A percentile compares a stretch with the other conserved stretches of the same genome.
Evolutionary conservation across 2,797 vertebrate species (phyloP).

Genomic region (Salmo trutta): DNA sequence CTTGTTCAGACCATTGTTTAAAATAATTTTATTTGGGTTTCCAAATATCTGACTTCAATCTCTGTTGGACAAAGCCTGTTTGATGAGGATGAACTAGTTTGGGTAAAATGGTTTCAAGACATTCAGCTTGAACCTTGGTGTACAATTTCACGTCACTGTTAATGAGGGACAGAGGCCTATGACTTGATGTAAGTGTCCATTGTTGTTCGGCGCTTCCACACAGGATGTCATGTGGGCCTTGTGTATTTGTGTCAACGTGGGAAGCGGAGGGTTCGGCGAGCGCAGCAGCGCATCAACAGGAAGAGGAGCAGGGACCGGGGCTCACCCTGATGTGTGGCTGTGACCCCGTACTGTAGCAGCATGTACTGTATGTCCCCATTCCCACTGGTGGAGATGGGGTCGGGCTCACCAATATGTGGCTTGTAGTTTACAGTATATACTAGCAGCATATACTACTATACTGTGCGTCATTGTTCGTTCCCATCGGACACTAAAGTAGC

Average conservation of each 20-base stretch:
- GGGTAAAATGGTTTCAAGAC: no score
- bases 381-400: not conserved
- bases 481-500: not conserved
- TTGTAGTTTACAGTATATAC: not conserved
- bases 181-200: constrained; percentile 32
- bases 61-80: no score
- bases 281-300: constrained; percentile 73
- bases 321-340: constrained; percentile 25
- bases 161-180: constrained; percentile 28
- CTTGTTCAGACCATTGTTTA: no score
- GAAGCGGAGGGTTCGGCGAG: constrained; percentile 61
- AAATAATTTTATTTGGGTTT: no score
- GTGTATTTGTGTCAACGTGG: constrained; percentile 67
- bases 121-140: no score
- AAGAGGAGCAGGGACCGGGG: constrained; percentile 55
- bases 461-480: not conserved
- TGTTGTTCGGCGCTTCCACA: constrained; percentile 55
- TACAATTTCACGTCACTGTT: no score
- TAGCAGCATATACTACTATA: not conserved
- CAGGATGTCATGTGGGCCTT: constrained; percentile 71
- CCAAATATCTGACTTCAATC: no score
- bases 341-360: not conserved
- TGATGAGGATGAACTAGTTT: no score
- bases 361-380: not conserved
- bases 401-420: not conserved